A percentile compares a stretch with the other conserved stretches of the same genome.
Conservation (phyloP, 2,888 invertebrate species). For the Ochlodes sylvanus region DNA sequence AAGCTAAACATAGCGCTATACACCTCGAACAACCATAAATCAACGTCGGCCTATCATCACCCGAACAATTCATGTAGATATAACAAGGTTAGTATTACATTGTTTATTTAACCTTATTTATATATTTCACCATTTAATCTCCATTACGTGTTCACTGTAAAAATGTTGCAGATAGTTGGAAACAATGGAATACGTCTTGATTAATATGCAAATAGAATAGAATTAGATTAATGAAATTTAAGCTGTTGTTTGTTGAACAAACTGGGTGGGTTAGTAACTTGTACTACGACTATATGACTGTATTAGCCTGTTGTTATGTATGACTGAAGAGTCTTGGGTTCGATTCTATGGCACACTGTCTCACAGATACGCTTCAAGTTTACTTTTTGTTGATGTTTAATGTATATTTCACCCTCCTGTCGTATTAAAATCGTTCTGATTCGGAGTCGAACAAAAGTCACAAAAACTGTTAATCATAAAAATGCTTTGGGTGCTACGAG, state of each 20-base stretch:
- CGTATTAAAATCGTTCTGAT: constrained; percentile 29
- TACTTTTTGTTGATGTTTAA: neutral
- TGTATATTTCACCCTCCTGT: neutral
- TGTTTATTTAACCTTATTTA: neutral
- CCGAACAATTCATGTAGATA: constrained; percentile 17
- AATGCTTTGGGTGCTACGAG: constrained; percentile 42
- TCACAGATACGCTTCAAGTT: too few relatives aligned
- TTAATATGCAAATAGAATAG: too few relatives aligned
- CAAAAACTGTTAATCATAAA: constrained; percentile 45
- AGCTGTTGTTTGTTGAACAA: too few relatives aligned
- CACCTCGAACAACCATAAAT: constrained; percentile 19
- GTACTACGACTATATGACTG: too few relatives aligned
- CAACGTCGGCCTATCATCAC: constrained; percentile 32
- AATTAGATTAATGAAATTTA: too few relatives aligned
- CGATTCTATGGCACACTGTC: too few relatives aligned
- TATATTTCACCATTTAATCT: neutral
- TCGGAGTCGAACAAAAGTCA: constrained; percentile 36
- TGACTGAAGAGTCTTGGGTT: too few relatives aligned
- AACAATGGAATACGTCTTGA: neutral
- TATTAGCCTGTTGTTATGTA: too few relatives aligned
- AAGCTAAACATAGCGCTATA: constrained; percentile 4
- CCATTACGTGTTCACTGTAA: neutral
- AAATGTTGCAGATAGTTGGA: neutral
- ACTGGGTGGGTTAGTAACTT: too few relatives aligned
- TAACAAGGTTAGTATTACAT: neutral